Evolutionary conservation across 2,888 invertebrate species (phyloP), one percentile per base, ranked within the genome.

Genomic region (Mongoloraphidia duomilia): DNA sequence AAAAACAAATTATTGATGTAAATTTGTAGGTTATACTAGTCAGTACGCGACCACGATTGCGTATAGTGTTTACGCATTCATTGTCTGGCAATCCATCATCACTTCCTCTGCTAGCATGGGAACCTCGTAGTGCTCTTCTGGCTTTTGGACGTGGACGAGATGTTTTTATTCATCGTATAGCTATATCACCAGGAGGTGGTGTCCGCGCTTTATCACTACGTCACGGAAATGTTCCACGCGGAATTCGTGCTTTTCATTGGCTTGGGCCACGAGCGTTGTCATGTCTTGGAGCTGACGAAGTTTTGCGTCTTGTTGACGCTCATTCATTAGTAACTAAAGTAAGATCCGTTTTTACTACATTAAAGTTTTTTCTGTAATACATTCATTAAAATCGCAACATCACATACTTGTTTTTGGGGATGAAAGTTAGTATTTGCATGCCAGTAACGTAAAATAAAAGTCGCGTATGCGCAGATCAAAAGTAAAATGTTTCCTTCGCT

Each of bases 51-150:
- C 89, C 90, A 8, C 73, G 82, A 53, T 74, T 90, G 49, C 79
- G 83, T 58, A 84, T 90, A 1, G 75, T 87, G 47, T 83, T 86
- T 60, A 85, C 82, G 47, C 84, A 87, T 63, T 74, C 80, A 9
- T 71, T 94, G 35, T 80, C 79, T 47, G 48, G 48, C 26, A 42
- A 38, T 37, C 78, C 81, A 0, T 68, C 89, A 0, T 86, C 88
- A 8, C 76, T 96, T 35, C 97, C 97, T 0, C 76, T 95, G 43
- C 71, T 97, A 26, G 84, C 90, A 34, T 97, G 96, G 96, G 93
- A 90, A 67, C 75, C 82, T 10, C 75, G 84, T 46, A 89, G 88
- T 63, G 91, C 93, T 11, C 84, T 95, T 9, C 72, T 96, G 49
- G 89, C 94, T 1, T 89, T 93, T 63, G 95, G 87, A 0, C 75